phyloP scores from a whole-genome alignment of 2,797 vertebrate genomes.

The Dallia pectoralis region DNA sequence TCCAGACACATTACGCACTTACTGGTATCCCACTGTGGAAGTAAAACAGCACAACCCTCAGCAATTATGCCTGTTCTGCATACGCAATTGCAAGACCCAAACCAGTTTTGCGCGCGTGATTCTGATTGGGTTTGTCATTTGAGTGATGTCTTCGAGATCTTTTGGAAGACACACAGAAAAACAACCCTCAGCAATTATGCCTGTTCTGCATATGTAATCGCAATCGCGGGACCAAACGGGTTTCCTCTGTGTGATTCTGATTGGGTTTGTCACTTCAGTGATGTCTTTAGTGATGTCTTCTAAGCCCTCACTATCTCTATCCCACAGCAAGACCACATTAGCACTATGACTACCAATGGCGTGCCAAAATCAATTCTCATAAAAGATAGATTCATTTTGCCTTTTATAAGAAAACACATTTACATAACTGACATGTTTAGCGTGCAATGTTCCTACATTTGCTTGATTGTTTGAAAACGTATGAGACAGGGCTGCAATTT shows the following conservation, averaged over 20 bases:
- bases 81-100: constrained; percentile 64
- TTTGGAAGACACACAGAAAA: constrained; percentile 37
- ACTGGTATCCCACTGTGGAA: constrained; percentile 21
- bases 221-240: constrained; percentile 55
- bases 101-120: constrained; percentile 57
- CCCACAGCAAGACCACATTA: constrained; percentile 43
- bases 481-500: constrained; percentile 64
- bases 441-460: constrained; percentile 68
- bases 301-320: constrained; percentile 60
- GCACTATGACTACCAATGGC: constrained; percentile 42
- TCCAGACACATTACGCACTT: constrained; percentile 49
- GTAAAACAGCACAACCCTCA: constrained; percentile 33
- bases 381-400: constrained; percentile 22
- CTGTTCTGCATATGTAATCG: constrained; percentile 65
- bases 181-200: constrained; percentile 51
- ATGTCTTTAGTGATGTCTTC: constrained; percentile 59
- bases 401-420: background rate
- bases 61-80: constrained; percentile 64
- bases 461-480: constrained; percentile 68
- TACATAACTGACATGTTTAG: constrained; percentile 39
- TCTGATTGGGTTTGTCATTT: constrained; percentile 65
- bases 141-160: constrained; percentile 61
- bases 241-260: constrained; percentile 60
- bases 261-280: constrained; percentile 65
- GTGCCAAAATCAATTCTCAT: constrained; percentile 48